Conservation (phyloP, 2,888 invertebrate genomes). For the Drosophila monieri region DNA sequence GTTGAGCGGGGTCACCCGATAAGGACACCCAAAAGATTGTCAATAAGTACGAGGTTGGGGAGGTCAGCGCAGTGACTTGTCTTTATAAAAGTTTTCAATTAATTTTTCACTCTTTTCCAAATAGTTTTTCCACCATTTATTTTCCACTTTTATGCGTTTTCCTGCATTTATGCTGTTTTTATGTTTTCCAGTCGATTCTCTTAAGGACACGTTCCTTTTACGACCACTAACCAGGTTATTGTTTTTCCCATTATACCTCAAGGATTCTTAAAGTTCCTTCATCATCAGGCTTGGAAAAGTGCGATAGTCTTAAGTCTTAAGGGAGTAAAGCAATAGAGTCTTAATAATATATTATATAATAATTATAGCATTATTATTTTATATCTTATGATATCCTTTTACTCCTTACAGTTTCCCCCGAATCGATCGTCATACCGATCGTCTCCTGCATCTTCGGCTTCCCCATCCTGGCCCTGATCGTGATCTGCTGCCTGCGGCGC, state of each 20-base stretch:
- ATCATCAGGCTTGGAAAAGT: no score
- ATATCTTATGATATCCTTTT: no score
- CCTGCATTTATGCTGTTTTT: not conserved
- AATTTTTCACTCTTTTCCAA: no score
- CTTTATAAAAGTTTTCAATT: no score
- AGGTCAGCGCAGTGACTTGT: not conserved
- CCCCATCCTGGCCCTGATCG: slow-evolving; percentile 92
- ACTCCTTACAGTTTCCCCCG: slow-evolving; percentile 90
- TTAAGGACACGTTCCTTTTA: not conserved
- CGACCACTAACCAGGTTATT: not conserved
- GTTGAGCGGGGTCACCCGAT: not conserved
- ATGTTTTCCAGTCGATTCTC: not conserved
- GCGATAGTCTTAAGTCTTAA: no score
- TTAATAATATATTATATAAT: no score
- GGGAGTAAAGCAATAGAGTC: no score
- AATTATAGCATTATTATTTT: no score
- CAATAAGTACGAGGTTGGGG: slow-evolving; percentile 15
- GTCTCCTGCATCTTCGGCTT: slow-evolving; percentile 96
- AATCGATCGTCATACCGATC: slow-evolving; percentile 94
- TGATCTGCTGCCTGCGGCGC: slow-evolving; percentile 93
- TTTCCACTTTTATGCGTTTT: not conserved
- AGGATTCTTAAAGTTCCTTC: no score
- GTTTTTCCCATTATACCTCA: not conserved
- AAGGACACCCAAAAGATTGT: slow-evolving; percentile 10
- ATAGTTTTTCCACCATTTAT: not conserved